These are phyloP conservation scores for Antheraea assamensis DNA, from an alignment of 2,888 invertebrate genomes.

Conservation along the genomic window DNA sequence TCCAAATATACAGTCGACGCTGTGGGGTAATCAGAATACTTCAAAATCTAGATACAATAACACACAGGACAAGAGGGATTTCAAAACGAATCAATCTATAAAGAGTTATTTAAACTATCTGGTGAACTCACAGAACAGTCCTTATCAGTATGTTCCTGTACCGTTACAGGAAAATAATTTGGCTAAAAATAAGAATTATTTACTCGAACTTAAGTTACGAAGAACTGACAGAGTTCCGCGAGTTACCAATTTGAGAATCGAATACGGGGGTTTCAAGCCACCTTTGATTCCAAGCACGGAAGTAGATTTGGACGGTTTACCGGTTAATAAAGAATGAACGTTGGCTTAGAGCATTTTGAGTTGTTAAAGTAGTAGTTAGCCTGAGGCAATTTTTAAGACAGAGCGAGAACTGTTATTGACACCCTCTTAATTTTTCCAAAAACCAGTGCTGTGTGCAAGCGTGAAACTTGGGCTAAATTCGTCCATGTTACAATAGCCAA, in stretches of 20 bases:
- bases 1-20: slow-evolving; percentile 41
- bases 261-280: slow-evolving; percentile 91
- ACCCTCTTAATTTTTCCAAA: not conserved
- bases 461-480: too few species aligned
- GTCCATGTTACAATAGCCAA: too few species aligned
- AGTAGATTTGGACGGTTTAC: slow-evolving; percentile 88
- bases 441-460: not conserved
- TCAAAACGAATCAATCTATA: slow-evolving; percentile 22
- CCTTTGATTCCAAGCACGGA: slow-evolving; percentile 91
- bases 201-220: slow-evolving; percentile 73
- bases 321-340: slow-evolving; percentile 67
- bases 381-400: too few species aligned
- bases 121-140: slow-evolving; percentile 39
- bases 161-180: slow-evolving; percentile 27
- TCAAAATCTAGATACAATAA: not conserved
- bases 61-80: slow-evolving; percentile 6
- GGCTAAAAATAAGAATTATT: slow-evolving; percentile 37
- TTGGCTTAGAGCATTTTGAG: not conserved
- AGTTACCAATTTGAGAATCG: slow-evolving; percentile 83
- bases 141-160: slow-evolving; percentile 52
- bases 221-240: slow-evolving; percentile 82
- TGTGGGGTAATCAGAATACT: slow-evolving; percentile 58
- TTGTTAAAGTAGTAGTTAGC: too few species aligned
- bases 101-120: slow-evolving; percentile 49
- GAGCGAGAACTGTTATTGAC: too few species aligned